A percentile compares a stretch with the other conserved stretches of the same genome.
phyloP scores from a whole-genome alignment of 2,888 invertebrate genomes.

The Ochropleura plecta region DNA sequence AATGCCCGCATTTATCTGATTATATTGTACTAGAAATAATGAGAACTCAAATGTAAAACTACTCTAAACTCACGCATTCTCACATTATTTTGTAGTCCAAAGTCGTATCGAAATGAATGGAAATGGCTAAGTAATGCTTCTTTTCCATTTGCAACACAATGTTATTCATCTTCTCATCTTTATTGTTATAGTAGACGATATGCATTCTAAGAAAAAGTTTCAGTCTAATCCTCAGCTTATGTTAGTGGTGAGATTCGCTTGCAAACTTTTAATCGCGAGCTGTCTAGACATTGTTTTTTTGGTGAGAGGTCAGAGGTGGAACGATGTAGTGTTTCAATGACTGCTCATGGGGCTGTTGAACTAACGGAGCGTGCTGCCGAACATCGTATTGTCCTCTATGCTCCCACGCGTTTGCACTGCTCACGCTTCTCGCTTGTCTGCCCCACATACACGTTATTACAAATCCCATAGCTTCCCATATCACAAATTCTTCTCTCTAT shows the following conservation, averaged over 20 bases:
- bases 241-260: conserved; percentile 14
- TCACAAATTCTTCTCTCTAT: conserved; percentile 42
- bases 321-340: conserved; percentile 61
- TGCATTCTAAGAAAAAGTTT: conserved; percentile 25
- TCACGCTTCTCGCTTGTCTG: conserved; percentile 60
- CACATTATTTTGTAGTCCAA: conserved; percentile 9
- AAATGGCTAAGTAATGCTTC: neutral
- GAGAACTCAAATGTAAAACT: conserved; percentile 50
- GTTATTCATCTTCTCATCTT: conserved; percentile 17
- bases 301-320: conserved; percentile 50
- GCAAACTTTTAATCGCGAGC: conserved; percentile 21
- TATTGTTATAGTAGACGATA: conserved; percentile 14
- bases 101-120: neutral
- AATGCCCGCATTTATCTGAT: conserved; percentile 40
- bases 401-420: conserved; percentile 76
- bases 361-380: conserved; percentile 71
- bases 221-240: conserved; percentile 7
- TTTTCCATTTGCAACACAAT: conserved; percentile 1
- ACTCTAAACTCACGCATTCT: conserved; percentile 4
- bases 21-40: conserved; percentile 28
- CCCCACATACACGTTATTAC: conserved; percentile 49
- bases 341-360: conserved; percentile 82
- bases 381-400: conserved; percentile 76
- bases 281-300: conserved; percentile 54
- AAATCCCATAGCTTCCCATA: conserved; percentile 68